These are phyloP conservation scores for Mycetomoellerius zeteki DNA, from an alignment of 1,140 invertebrate species.

Conservation along the genomic window DNA sequence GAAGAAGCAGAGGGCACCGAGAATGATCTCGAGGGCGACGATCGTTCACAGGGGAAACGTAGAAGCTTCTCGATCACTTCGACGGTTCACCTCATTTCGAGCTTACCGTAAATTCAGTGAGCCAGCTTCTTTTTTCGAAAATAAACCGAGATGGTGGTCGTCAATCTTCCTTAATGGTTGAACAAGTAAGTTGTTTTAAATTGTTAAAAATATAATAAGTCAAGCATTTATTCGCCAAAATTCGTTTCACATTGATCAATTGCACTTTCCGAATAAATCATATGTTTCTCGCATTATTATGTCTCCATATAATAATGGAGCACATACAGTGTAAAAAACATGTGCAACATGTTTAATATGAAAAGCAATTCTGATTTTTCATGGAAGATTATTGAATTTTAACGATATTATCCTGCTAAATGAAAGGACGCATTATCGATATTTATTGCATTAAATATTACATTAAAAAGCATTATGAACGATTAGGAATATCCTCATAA, in stretches of 20 bases:
- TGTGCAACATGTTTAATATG: background rate
- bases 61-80: background rate
- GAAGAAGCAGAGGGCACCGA: background rate
- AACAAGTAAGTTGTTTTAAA: conserved; percentile 34
- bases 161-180: background rate
- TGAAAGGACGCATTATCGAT: background rate
- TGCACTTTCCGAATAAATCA: background rate
- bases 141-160: background rate
- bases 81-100: background rate
- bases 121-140: background rate
- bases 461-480: background rate
- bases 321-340: too few relatives aligned
- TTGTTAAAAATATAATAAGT: background rate
- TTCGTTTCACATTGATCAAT: background rate
- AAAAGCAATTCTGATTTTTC: background rate
- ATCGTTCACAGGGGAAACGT: background rate
- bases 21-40: background rate
- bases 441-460: background rate
- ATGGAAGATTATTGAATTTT: background rate
- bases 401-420: background rate
- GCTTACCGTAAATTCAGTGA: conserved; percentile 27
- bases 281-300: background rate
- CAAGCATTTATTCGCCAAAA: background rate
- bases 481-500: background rate
- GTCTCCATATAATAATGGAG: too few relatives aligned